Percentiles rank a stretch among this genome's conserved stretches.
Evolutionary conservation across 2,113 vertebrate genomes (phyloP).

Genomic region (Cettia cetti): DNA sequence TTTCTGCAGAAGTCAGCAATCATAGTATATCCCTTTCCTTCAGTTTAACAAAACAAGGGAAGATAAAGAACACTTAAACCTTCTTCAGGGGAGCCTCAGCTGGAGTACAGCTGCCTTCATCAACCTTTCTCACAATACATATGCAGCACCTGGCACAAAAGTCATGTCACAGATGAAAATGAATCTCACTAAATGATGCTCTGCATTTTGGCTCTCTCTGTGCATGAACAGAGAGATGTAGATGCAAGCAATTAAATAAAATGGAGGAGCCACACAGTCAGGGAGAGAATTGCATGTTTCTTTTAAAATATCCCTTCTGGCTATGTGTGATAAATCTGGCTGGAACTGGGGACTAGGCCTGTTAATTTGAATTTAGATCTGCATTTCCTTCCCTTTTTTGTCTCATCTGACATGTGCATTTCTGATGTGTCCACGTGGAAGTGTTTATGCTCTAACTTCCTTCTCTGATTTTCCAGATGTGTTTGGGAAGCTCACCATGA

Average conservation of each 20-base stretch:
- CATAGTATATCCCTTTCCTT: neutral
- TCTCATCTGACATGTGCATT: neutral
- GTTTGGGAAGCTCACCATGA: neutral
- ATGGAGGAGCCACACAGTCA: neutral
- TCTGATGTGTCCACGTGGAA: neutral
- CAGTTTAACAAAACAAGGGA: neutral
- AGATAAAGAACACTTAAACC: neutral
- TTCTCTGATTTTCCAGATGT: neutral
- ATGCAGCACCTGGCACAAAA: constrained; percentile 11
- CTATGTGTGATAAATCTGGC: neutral
- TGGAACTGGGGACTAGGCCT: neutral
- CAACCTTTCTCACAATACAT: neutral
- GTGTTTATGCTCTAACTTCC: neutral
- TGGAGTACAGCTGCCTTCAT: constrained; percentile 6
- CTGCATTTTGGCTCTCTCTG: neutral
- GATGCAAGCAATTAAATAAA: neutral
- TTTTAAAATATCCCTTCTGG: neutral
- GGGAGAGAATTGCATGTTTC: neutral
- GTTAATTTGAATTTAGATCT: neutral
- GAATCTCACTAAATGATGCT: neutral
- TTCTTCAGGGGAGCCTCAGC: constrained; percentile 1
- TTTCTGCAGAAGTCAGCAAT: neutral
- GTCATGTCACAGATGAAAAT: neutral
- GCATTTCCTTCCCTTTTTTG: neutral
- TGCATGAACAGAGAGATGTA: neutral